Evolutionary conservation across 1,140 invertebrate species (phyloP).

Genomic region (Lutraria rhynchaena): DNA sequence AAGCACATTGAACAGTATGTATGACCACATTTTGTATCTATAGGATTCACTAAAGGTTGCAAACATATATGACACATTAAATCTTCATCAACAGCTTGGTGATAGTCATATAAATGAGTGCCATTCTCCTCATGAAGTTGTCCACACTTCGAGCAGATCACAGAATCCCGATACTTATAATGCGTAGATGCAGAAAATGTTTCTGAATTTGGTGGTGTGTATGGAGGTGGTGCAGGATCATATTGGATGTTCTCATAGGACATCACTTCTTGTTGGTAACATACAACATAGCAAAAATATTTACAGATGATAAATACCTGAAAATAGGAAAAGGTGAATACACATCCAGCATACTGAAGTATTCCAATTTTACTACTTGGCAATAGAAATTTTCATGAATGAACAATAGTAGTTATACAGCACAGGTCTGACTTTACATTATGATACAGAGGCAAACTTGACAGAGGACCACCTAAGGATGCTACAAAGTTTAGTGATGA

Average conservation of each 20-base stretch:
- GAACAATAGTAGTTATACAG: too few relatives aligned
- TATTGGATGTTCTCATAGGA: constrained; percentile 47
- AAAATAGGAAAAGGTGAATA: too few relatives aligned
- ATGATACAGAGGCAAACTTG: too few relatives aligned
- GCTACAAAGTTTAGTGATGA: too few relatives aligned
- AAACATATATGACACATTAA: constrained; percentile 84
- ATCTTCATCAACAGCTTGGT: constrained; percentile 84
- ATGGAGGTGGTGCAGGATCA: constrained; percentile 49
- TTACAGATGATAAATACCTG: too few relatives aligned
- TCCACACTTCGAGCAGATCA: constrained; percentile 81
- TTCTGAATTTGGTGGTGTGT: constrained; percentile 42
- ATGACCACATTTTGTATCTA: constrained; percentile 84
- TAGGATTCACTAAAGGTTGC: constrained; percentile 81
- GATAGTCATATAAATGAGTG: constrained; percentile 84
- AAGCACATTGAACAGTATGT: constrained; percentile 83
- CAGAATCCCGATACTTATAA: constrained; percentile 47
- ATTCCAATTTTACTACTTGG: too few relatives aligned
- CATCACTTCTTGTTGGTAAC: constrained; percentile 49
- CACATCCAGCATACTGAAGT: too few relatives aligned
- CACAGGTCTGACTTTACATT: too few relatives aligned
- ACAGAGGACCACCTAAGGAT: too few relatives aligned
- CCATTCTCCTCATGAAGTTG: constrained; percentile 82
- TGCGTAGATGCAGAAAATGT: constrained; percentile 46
- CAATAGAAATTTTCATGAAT: too few relatives aligned
- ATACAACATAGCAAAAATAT: background rate